These are phyloP conservation scores for Eupithecia vulgata DNA, from an alignment of 2,888 invertebrate genomes.

Conservation along the genomic window DNA sequence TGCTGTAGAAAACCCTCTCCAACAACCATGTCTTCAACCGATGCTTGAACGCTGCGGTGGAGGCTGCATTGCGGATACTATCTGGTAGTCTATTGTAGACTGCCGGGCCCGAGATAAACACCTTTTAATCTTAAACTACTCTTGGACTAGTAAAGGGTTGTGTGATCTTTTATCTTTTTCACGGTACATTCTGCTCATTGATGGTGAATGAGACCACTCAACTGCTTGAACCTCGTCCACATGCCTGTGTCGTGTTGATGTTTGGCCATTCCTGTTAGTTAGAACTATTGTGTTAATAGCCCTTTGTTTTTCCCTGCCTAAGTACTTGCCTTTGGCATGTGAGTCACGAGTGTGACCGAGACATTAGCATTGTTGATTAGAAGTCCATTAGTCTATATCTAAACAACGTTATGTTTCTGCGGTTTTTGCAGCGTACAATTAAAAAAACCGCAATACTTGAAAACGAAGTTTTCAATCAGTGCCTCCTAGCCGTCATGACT, in stretches of 20 bases:
- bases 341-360: constrained; percentile 56
- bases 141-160: background rate
- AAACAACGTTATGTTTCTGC: constrained; percentile 37
- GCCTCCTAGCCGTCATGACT: too few relatives aligned
- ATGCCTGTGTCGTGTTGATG: constrained; percentile 61
- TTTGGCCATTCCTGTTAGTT: constrained; percentile 62
- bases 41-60: too few relatives aligned
- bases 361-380: constrained; percentile 49
- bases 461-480: too few relatives aligned
- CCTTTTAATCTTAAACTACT: constrained; percentile 26
- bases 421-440: too few relatives aligned
- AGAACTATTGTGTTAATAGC: constrained; percentile 61
- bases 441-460: too few relatives aligned
- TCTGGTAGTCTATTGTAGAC: too few relatives aligned
- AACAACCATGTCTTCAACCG: too few relatives aligned
- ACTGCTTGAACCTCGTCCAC: constrained; percentile 66
- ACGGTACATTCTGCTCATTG: constrained; percentile 57
- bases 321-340: constrained; percentile 43
- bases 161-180: constrained; percentile 52
- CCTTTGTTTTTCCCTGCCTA: constrained; percentile 64
- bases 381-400: constrained; percentile 51
- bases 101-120: too few relatives aligned
- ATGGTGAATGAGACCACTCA: constrained; percentile 64
- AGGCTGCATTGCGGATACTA: too few relatives aligned
- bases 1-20: too few relatives aligned